Evolutionary conservation across 2,113 vertebrate genomes (phyloP).

Genomic region (Gambusia holbrooki): DNA sequence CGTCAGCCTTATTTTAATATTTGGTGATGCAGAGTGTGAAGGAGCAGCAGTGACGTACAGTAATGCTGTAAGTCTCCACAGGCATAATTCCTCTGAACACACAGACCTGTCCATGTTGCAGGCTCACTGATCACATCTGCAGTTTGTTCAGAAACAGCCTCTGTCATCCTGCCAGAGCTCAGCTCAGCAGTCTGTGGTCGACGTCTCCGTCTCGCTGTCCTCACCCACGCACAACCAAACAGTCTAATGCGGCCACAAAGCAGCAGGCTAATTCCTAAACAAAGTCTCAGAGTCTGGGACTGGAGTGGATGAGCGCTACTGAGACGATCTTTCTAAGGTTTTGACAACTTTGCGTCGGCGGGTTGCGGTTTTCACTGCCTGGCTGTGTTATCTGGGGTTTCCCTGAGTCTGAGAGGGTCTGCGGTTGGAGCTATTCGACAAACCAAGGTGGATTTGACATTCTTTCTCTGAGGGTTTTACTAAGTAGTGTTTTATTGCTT

Average conservation of each 20-base stretch:
- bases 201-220: conserved; percentile 39
- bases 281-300: conserved; percentile 57
- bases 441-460: conserved; percentile 53
- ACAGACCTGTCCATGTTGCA: conserved; percentile 5
- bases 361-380: conserved; percentile 34
- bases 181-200: conserved; percentile 52
- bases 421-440: conserved; percentile 47
- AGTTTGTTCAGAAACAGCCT: conserved; percentile 37
- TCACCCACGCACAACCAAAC: conserved; percentile 57
- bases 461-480: conserved; percentile 38
- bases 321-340: conserved; percentile 28
- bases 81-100: conserved; percentile 24
- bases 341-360: conserved; percentile 12
- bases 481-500: conserved; percentile 20
- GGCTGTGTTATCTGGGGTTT: conserved; percentile 43
- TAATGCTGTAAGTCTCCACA: conserved; percentile 5
- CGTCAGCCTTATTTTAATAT: conserved; percentile 22
- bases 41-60: conserved; percentile 3
- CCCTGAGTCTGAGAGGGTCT: conserved; percentile 42
- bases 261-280: conserved; percentile 44
- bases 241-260: conserved; percentile 34
- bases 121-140: conserved; percentile 31
- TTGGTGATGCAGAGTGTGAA: background rate
- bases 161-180: conserved; percentile 30
- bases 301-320: conserved; percentile 28